Evolutionary conservation across 2,113 vertebrate genomes (phyloP).

Genomic region (Numenius arquata): DNA sequence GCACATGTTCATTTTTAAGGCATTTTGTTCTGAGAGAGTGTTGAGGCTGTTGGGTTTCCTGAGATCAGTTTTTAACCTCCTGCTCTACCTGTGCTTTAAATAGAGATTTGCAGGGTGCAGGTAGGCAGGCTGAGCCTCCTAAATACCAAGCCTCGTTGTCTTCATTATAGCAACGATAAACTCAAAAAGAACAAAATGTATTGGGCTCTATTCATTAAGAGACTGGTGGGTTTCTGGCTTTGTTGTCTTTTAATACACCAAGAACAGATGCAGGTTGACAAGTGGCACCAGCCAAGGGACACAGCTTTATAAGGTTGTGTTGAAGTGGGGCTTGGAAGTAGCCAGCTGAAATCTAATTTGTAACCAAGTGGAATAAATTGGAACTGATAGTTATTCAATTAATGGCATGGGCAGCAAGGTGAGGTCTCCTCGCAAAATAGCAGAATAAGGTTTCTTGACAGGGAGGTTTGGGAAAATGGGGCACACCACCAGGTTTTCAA

Average conservation of each 20-base stretch:
- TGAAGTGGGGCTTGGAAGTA: constrained; percentile 27
- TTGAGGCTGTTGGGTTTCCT: neutral
- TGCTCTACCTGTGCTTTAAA: neutral
- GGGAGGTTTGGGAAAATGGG: neutral
- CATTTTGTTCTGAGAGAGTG: neutral
- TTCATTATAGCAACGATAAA: neutral
- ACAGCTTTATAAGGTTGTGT: constrained; percentile 40
- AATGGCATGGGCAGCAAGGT: constrained; percentile 28
- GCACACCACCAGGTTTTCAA: neutral
- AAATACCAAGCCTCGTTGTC: neutral
- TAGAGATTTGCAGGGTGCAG: neutral
- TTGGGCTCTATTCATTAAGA: neutral
- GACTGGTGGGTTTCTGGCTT: neutral
- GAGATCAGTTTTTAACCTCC: neutral
- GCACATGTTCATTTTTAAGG: neutral
- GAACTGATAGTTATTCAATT: constrained; percentile 63
- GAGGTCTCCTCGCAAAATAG: constrained; percentile 34
- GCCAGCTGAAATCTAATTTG: constrained; percentile 62
- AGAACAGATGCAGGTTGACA: constrained; percentile 55
- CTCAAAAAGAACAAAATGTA: neutral
- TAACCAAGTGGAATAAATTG: constrained; percentile 59
- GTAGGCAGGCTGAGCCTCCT: neutral
- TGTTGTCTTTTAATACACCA: constrained; percentile 25
- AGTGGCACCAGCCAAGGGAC: constrained; percentile 48
- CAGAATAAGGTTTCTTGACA: constrained; percentile 28